phyloP scores from a whole-genome alignment of 1,140 invertebrate species.

The Lasioglossum albipes region DNA sequence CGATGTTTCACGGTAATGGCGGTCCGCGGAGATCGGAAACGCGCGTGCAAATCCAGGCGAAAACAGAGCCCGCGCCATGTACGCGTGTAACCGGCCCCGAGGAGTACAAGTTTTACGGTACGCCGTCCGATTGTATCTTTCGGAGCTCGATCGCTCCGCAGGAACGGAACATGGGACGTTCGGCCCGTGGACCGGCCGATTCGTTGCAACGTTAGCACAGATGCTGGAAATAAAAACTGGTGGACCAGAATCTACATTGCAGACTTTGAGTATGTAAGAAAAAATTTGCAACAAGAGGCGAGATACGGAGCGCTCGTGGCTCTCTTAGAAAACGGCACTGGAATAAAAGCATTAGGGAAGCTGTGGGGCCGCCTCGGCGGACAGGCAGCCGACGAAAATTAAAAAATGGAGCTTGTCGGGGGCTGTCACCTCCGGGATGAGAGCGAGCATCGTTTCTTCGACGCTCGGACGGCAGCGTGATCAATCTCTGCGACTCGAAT shows the following conservation, averaged over 20 bases:
- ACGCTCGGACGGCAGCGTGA: conserved; percentile 55
- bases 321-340: no score
- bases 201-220: no score
- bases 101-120: conserved; percentile 49
- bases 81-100: conserved; percentile 7
- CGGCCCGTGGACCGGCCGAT: no score
- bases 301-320: no score
- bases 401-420: conserved; percentile 15
- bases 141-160: conserved; percentile 5
- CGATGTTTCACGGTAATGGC: conserved; percentile 60
- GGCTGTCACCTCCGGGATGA: conserved; percentile 20
- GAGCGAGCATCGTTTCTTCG: conserved; percentile 51
- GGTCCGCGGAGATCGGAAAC: conserved; percentile 27
- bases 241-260: no score
- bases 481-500: conserved; percentile 59
- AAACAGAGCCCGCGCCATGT: conserved; percentile 37
- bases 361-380: no score
- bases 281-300: no score
- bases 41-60: conserved; percentile 50
- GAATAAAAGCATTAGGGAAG: no score
- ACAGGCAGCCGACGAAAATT: neutral
- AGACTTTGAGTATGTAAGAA: no score
- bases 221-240: no score
- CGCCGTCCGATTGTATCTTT: conserved; percentile 18
- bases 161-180: neutral